phyloP scores from a whole-genome alignment of 2,888 invertebrate species.

The Heteromyza rotundicornis region DNA sequence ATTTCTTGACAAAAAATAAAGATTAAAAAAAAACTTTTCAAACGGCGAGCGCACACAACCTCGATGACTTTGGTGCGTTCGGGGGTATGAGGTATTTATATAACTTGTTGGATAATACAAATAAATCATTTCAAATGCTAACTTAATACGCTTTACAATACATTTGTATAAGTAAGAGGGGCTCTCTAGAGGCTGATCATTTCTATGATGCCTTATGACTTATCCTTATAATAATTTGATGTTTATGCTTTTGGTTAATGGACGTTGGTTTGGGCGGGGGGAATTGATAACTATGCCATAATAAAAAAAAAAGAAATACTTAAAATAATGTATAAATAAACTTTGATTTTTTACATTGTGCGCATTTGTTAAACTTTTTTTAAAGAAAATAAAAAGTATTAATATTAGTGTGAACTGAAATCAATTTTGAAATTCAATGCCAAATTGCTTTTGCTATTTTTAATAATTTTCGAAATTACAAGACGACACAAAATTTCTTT shows the following conservation, averaged over 20 bases:
- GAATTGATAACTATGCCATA: too few relatives aligned
- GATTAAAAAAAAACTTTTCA: neutral
- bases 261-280: too few relatives aligned
- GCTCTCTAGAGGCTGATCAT: too few relatives aligned
- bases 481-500: neutral
- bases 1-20: neutral
- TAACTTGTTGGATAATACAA: neutral
- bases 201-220: too few relatives aligned
- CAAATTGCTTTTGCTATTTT: constrained; percentile 5
- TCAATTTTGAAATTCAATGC: constrained; percentile 18
- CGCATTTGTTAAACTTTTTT: neutral
- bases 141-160: too few relatives aligned
- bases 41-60: neutral
- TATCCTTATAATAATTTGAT: too few relatives aligned
- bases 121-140: neutral
- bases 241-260: too few relatives aligned
- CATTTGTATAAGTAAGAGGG: too few relatives aligned
- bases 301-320: neutral
- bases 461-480: neutral
- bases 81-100: too few relatives aligned
- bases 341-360: constrained; percentile 3
- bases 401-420: neutral
- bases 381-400: too few relatives aligned
- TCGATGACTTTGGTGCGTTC: too few relatives aligned
- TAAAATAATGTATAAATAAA: neutral